A percentile compares a stretch with the other conserved stretches of the same genome.
Evolutionary conservation across 1,140 invertebrate species (phyloP).

Genomic region (Melipona quadrifasciata): DNA sequence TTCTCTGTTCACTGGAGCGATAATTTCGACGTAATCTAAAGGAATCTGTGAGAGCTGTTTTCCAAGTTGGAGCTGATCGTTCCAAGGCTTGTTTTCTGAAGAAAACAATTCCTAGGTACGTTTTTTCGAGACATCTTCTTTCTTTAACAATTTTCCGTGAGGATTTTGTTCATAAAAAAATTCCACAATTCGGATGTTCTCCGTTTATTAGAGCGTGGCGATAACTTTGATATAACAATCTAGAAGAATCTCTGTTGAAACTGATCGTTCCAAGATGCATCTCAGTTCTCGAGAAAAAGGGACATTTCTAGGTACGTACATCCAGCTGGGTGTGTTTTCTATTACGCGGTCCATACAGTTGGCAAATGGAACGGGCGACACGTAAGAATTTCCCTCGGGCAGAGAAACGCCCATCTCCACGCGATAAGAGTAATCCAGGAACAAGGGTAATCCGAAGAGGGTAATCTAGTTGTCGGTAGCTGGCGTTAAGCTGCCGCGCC

Average conservation of each 20-base stretch:
- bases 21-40: no score
- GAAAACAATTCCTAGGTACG: no score
- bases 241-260: no score
- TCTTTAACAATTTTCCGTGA: not conserved
- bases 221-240: no score
- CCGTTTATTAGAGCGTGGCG: not conserved
- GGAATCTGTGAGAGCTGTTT: no score
- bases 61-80: no score
- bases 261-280: not conserved
- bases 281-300: not conserved
- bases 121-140: not conserved
- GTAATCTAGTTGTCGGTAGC: not conserved
- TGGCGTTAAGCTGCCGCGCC: constrained; percentile 9
- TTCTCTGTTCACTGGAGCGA: no score
- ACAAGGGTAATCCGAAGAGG: not conserved
- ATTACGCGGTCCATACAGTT: not conserved
- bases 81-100: no score
- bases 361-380: not conserved
- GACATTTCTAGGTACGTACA: no score
- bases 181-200: not conserved
- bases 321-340: no score
- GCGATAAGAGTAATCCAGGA: not conserved
- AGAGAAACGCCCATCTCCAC: not conserved
- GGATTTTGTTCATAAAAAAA: not conserved
- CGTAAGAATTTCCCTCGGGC: not conserved